A percentile compares a stretch with the other conserved stretches of the same genome.
Conservation (phyloP, 1,140 invertebrate species). For the Micrasema minimum region DNA sequence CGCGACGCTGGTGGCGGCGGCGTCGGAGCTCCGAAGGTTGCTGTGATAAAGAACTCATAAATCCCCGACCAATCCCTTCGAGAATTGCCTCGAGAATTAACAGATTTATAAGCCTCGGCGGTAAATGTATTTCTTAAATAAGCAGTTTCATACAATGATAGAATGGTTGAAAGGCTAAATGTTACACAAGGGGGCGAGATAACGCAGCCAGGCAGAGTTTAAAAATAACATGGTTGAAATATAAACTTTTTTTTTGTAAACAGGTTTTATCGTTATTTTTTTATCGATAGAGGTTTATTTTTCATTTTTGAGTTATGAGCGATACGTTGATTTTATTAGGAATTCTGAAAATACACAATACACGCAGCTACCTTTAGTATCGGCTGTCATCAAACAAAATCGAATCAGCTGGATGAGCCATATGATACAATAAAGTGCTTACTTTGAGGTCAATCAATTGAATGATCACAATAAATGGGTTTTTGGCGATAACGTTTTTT, state of each 20-base stretch:
- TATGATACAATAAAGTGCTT: too few species aligned
- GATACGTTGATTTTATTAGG: background rate
- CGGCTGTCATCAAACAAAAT: too few species aligned
- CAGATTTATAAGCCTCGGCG: slow-evolving; percentile 46
- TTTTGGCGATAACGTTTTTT: too few species aligned
- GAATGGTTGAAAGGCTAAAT: background rate
- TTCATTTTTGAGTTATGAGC: background rate
- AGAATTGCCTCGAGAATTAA: slow-evolving; percentile 42
- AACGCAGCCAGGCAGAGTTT: background rate
- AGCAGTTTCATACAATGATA: slow-evolving; percentile 3
- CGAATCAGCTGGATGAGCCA: too few species aligned
- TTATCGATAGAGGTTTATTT: background rate
- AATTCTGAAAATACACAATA: too few species aligned
- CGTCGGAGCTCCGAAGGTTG: too few species aligned
- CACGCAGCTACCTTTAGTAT: too few species aligned
- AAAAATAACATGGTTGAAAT: background rate
- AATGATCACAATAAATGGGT: too few species aligned
- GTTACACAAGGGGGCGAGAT: background rate
- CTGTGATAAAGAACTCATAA: slow-evolving; percentile 50
- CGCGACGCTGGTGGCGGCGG: too few species aligned
- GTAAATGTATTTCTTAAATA: slow-evolving; percentile 22
- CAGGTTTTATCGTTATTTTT: background rate
- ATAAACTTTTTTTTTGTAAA: background rate
- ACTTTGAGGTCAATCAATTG: too few species aligned
- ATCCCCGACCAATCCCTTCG: slow-evolving; percentile 39